Percentiles rank a stretch among this genome's conserved stretches.
These are phyloP conservation scores for Chondrilla cf. caribensis DNA, from an alignment of 37 sponge, comb jelly and placozoan genomes.

Conservation along the genomic window DNA sequence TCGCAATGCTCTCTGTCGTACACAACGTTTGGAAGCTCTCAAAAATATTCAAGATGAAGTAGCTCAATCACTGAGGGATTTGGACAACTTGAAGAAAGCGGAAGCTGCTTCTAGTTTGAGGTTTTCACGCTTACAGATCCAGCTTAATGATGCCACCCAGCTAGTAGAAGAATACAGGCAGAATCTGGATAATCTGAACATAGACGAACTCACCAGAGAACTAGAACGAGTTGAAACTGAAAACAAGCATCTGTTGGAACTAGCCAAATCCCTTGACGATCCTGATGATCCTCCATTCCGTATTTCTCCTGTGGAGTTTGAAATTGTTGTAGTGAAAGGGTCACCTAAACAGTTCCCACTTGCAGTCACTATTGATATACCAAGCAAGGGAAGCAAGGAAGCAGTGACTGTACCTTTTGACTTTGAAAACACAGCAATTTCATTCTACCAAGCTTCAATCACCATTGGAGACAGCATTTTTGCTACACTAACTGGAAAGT, in stretches of 20 bases:
- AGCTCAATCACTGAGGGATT: background rate
- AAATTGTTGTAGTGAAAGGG: background rate
- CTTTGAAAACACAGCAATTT: background rate
- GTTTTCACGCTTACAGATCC: background rate
- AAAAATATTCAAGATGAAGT: background rate
- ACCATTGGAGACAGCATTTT: background rate
- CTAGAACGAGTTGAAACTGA: background rate
- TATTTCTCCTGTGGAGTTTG: background rate
- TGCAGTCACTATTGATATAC: background rate
- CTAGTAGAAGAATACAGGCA: too few species aligned
- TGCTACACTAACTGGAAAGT: background rate
- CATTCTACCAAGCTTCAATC: background rate
- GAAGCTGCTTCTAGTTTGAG: background rate
- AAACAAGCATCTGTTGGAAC: background rate
- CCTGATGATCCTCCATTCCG: background rate
- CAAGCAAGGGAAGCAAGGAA: background rate
- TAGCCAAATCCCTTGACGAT: background rate
- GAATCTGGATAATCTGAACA: background rate
- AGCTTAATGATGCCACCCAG: background rate
- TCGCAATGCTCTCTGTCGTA: background rate
- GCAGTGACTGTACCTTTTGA: conserved; percentile 4
- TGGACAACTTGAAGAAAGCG: background rate
- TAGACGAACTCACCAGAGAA: background rate
- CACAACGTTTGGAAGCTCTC: background rate
- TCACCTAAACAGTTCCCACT: background rate